phyloP scores from a whole-genome alignment of 2,888 invertebrate genomes.

The Lucinisca nassula region DNA sequence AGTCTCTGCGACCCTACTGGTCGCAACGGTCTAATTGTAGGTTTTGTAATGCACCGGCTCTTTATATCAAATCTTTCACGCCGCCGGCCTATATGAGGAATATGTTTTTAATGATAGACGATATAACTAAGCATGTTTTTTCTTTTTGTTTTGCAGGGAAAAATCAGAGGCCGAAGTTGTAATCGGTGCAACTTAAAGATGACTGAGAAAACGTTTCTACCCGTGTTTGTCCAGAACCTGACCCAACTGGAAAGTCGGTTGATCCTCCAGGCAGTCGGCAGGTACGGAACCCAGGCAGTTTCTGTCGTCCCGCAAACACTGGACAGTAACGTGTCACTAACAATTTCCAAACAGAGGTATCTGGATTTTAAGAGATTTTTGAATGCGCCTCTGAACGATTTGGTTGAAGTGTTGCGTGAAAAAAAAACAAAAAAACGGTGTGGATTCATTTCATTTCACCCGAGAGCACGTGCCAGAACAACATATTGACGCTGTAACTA shows the following conservation, averaged over 20 bases:
- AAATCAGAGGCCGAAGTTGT: not conserved
- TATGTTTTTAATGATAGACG: too few relatives aligned
- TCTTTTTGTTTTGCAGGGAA: not conserved
- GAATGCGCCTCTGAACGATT: not conserved
- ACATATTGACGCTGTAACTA: not conserved
- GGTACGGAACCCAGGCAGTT: not conserved
- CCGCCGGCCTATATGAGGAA: too few relatives aligned
- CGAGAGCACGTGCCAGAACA: not conserved
- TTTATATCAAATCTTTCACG: too few relatives aligned
- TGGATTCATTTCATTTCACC: not conserved
- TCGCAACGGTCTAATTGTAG: too few relatives aligned
- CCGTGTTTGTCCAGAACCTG: slow-evolving; percentile 1
- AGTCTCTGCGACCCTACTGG: too few relatives aligned
- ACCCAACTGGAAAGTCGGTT: slow-evolving; percentile 4
- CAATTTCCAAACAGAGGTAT: not conserved
- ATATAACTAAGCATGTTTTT: too few relatives aligned
- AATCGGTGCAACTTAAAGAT: slow-evolving; percentile 12
- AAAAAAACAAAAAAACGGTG: not conserved
- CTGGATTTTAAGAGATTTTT: slow-evolving; percentile 7
- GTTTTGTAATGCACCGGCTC: too few relatives aligned
- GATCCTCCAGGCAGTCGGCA: not conserved
- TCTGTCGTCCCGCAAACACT: slow-evolving; percentile 3
- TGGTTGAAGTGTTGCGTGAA: not conserved
- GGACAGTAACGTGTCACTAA: slow-evolving; percentile 1
- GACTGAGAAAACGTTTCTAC: not conserved